These are phyloP conservation scores for Globodera rostochiensis DNA, from an alignment of 1,140 invertebrate genomes.

Conservation along the genomic window DNA sequence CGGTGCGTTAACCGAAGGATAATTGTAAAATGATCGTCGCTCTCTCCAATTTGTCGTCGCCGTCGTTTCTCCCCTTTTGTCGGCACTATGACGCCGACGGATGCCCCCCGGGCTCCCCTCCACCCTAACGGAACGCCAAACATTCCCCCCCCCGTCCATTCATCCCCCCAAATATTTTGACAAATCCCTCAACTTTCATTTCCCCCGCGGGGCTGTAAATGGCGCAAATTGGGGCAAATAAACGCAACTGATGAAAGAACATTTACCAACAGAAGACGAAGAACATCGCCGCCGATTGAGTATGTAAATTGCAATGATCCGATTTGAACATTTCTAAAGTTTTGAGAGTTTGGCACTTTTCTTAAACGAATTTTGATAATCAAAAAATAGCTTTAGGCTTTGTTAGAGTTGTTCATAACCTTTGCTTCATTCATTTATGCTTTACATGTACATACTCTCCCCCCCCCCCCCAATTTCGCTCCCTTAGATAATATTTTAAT, in stretches of 20 bases:
- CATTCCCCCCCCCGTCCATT: background rate
- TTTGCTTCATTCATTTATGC: background rate
- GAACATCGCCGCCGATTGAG: too few species aligned
- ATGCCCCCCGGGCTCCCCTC: background rate
- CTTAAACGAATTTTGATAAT: too few species aligned
- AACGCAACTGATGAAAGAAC: background rate
- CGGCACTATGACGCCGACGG: background rate
- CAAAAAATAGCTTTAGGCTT: too few species aligned
- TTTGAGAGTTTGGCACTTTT: too few species aligned
- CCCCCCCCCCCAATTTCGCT: background rate
- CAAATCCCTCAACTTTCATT: background rate
- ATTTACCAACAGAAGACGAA: background rate
- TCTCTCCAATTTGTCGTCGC: background rate
- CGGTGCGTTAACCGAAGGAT: background rate
- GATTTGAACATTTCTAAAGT: too few species aligned
- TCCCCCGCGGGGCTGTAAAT: background rate
- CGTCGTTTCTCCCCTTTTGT: background rate
- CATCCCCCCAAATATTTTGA: background rate
- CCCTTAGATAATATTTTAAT: slow-evolving; percentile 13
- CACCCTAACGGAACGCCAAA: too few species aligned
- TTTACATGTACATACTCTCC: background rate
- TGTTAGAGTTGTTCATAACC: too few species aligned
- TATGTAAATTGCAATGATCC: too few species aligned
- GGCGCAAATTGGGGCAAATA: background rate
- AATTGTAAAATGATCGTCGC: background rate